Base-by-base conservation (phyloP, 2,797 vertebrate species). In the Balearica regulorum region DNA sequence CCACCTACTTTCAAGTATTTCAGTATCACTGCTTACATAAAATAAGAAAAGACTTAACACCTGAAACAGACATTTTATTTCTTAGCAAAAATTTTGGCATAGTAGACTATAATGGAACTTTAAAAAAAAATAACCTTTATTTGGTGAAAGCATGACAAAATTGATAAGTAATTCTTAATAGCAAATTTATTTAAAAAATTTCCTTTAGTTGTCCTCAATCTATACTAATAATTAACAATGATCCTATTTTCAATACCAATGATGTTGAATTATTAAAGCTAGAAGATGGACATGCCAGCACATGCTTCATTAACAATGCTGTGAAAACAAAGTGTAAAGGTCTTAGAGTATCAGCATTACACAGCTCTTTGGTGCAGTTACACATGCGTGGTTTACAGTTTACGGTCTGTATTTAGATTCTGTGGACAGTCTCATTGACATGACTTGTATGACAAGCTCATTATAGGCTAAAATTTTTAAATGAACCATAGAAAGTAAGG, bases 341-440 rank as follows among this genome's bases (percentile, higher is more conserved):
- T 15, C 43, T 26, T 8, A 20, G 11, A 24, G 12, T 2, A 10
- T 29, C 49, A 72, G 49, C 53, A 70, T 22, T 53, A 4, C 4
- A 9, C 29, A 73, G 43, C 13, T 66, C 35, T 43, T 37, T 2
- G 26, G 15, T 5, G 26, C 49, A 69, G 21, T 43, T 5, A 6
- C 0, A 6, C 0, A 0, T 6, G 6, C 1, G 5, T 5, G 2
- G 10, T 1, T n/a, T 88, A 12, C 24, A 46, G 37, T 53, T 62
- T 73, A 20, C 18, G 21, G 25, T 20, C 31, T 41, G 11, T 12
- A 33, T 11, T 70, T 16, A 10, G 2, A 7, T 8, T 62, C 35
- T 61, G 20, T 46, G 18, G 8, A 49, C 35, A 43, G 11, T 6
- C 10, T 31, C 46, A 57, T 4, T 28, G 24, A 22, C 35, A 4